Evolutionary conservation across 2,888 invertebrate species (phyloP), one percentile per base, ranked within the genome.

Genomic region (Teleiodes luculella): DNA sequence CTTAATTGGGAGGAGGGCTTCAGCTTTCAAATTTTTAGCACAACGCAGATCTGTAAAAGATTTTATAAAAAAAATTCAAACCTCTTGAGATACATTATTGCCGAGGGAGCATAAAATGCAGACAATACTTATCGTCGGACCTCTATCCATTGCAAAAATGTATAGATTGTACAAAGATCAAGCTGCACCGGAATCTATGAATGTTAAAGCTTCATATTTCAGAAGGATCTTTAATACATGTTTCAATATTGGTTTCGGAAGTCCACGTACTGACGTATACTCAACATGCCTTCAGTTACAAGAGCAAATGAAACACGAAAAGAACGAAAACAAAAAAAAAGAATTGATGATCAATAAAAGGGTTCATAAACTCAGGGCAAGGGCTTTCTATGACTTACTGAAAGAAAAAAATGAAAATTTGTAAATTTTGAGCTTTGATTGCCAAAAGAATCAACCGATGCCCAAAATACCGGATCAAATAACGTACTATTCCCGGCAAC

Each of bases 401-500:
- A 39, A 14, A 20, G 35, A 48, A 6, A 35, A 48, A 30, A 18
- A 31, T 28, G 47, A 47, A 24, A 39, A 45, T 31, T 41, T 30
- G 33, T 54, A 41, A n/a, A 24, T 36, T 1, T 20, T 52, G 24
- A n/a, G 20, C 31, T 51, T 51, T 51, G 51, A 41, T 14, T 51
- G 51, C n/a, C 41, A 51, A 18, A 51, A 51, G 41, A 51, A 51
- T 16, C 13, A 13, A 7, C 20, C 51, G 0, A 13, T 41, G 3
- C 51, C 51, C 2, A 43, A 52, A 43, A 2, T 74, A 24, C 67
- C 68, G 1, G 70, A 70, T 49, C 70, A 72, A 57, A 53, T 60
- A n/a, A 57, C 61, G 35, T 73, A 74, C 24, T 75, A 67, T 58
- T 55, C 57, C 39, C 43, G 71, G 10, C 71, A 72, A 55, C 41